Conservation (phyloP, 2,888 invertebrate genomes). For the Melanophora roralis region DNA sequence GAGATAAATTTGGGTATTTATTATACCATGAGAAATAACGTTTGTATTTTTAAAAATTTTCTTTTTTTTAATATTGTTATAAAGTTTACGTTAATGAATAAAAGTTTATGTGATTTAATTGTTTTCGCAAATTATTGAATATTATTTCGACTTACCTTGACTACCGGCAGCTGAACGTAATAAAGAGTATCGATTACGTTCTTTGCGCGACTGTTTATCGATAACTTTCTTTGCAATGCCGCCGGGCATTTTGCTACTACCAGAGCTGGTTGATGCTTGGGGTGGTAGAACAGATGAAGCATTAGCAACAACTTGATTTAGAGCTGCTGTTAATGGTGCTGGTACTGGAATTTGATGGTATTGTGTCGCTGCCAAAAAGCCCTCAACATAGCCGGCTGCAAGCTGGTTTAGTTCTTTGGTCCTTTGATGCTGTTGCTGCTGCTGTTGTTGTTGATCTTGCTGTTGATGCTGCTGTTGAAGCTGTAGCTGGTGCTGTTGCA, state of each 20-base stretch:
- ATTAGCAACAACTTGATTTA: constrained; percentile 59
- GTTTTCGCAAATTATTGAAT: too few species aligned
- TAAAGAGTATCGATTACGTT: constrained; percentile 74
- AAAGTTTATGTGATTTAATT: too few species aligned
- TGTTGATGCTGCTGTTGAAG: constrained; percentile 62
- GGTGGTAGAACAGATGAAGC: constrained; percentile 56
- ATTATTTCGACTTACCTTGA: constrained; percentile 72
- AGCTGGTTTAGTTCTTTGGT: constrained; percentile 12
- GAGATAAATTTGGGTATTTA: too few species aligned
- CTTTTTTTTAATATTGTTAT: too few species aligned
- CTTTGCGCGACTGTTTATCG: constrained; percentile 77
- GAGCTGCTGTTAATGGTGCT: constrained; percentile 64
- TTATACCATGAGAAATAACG: too few species aligned
- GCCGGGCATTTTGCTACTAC: constrained; percentile 71
- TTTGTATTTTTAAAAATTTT: too few species aligned
- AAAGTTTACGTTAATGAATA: too few species aligned
- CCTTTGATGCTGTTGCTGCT: constrained; percentile 32
- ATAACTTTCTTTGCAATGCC: constrained; percentile 76
- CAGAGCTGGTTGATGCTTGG: constrained; percentile 67
- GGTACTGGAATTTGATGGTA: constrained; percentile 67
- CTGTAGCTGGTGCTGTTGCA: constrained; percentile 61
- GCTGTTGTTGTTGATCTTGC: constrained; percentile 58
- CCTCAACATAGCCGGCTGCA: constrained; percentile 62
- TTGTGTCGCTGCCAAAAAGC: constrained; percentile 62
- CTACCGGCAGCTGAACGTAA: constrained; percentile 76